phyloP scores from a whole-genome alignment of 1,140 invertebrate genomes.

The Bombus affinis region DNA sequence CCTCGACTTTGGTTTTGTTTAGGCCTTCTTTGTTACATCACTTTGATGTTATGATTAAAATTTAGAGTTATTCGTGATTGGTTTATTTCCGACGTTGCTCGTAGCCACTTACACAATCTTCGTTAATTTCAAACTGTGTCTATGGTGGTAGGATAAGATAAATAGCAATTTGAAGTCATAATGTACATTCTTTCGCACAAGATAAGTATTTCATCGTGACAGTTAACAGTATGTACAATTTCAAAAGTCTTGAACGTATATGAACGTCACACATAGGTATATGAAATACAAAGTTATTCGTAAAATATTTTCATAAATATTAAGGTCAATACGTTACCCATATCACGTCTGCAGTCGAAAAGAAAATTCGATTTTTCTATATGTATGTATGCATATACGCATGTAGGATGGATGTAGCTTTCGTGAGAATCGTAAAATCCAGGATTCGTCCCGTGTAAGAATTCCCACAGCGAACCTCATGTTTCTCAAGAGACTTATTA shows the following conservation, averaged over 20 bases:
- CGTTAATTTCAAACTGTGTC: too few species aligned
- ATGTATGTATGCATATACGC: neutral
- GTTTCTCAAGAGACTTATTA: slow-evolving; percentile 47
- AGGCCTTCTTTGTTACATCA: neutral
- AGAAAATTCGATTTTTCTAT: slow-evolving; percentile 25
- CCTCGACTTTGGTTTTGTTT: slow-evolving; percentile 10
- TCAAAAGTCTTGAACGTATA: too few species aligned
- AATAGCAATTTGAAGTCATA: too few species aligned
- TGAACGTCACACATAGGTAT: too few species aligned
- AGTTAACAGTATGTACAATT: too few species aligned
- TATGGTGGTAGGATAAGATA: too few species aligned
- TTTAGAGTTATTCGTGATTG: neutral
- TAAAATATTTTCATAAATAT: too few species aligned
- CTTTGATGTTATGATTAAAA: neutral
- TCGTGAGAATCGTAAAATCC: slow-evolving; percentile 38
- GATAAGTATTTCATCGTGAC: too few species aligned
- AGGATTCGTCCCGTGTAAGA: slow-evolving; percentile 15
- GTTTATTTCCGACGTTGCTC: neutral
- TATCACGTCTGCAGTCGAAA: neutral
- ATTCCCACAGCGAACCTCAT: slow-evolving; percentile 28
- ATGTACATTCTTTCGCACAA: too few species aligned
- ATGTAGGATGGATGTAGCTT: slow-evolving; percentile 20
- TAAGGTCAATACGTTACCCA: too few species aligned
- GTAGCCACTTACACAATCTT: neutral
- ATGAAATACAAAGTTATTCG: too few species aligned